Evolutionary conservation across 2,113 vertebrate species (phyloP), one percentile per base, ranked within the genome.

Genomic region (Labeo catla): DNA sequence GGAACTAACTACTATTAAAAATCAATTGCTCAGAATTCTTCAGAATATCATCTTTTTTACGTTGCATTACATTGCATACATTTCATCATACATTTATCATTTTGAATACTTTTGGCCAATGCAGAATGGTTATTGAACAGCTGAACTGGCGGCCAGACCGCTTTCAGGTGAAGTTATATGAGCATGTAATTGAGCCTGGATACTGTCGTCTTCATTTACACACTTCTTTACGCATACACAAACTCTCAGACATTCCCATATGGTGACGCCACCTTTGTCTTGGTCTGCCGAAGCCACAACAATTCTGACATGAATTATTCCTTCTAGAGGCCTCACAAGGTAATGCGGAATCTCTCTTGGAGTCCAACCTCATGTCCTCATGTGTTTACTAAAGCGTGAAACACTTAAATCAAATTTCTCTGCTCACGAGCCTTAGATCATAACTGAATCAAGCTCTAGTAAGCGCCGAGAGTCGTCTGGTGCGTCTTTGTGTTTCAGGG

Each of bases 221-320:
- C 43, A 66, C n/a, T 68, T 81, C 59, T 10, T 54, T 50, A 81
- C 66, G 7, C n/a, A 76, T n/a, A 65, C 54, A 66, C 16, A 59
- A 11, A 11, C 23, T 8, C 28, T 0, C 54, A 76, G 63, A 68
- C 74, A 68, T 36, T 77, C 84, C 52, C 73, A 43, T 28, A 19
- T n/a, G 81, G 21, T 54, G 65, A 73, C 54, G 36, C 76, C 78
- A 70, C 19, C 54, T 86, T 61, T 50, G 34, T 76, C 80, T 86
- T 74, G 39, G 8, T 39, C 43, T 72, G n/a, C 65, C 15, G 65
- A 81, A 61, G 57, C 52, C 70, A 74, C 47, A 82, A 76, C 85
- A 76, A 66, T 34, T 77, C 49, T 77, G 54, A 83, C 72, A 57
- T 49, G 34, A 49, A 7, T 76, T 65, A 57, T n/a, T 21, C 21